Conservation (phyloP, 1,140 invertebrate species). For the Nixonia krombeini region DNA sequence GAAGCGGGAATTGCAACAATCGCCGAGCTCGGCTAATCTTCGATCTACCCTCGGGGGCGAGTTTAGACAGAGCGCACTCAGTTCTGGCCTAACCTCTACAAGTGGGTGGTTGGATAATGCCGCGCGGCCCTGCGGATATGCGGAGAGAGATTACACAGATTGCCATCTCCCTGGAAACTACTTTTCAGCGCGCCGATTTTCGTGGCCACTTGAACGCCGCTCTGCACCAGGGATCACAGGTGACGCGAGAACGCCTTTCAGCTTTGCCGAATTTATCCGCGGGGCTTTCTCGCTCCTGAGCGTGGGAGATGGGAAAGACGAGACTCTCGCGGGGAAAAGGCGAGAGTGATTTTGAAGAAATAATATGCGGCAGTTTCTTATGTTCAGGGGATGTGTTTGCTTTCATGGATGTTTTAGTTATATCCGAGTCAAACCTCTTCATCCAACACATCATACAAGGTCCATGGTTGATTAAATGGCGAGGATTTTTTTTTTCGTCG, state of each 20-base stretch:
- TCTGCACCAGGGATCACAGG: constrained; percentile 27
- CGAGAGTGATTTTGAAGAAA: too few relatives aligned
- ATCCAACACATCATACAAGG: too few relatives aligned
- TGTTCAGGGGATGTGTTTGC: too few relatives aligned
- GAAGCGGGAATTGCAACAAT: constrained; percentile 39
- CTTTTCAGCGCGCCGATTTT: constrained; percentile 6
- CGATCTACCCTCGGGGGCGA: constrained; percentile 38
- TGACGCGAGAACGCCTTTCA: constrained; percentile 31
- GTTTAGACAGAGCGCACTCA: constrained; percentile 11
- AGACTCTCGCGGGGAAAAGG: constrained; percentile 5
- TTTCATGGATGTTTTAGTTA: too few relatives aligned
- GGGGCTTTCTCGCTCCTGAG: too few relatives aligned
- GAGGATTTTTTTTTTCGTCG: too few relatives aligned
- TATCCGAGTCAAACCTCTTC: too few relatives aligned
- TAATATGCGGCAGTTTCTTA: not conserved
- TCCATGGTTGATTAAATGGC: too few relatives aligned
- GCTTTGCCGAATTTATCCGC: constrained; percentile 1
- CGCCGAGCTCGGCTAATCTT: constrained; percentile 25
- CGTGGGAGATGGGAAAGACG: constrained; percentile 35
- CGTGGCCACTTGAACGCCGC: constrained; percentile 36
- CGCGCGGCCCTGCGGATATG: constrained; percentile 9
- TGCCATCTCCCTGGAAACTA: constrained; percentile 29
- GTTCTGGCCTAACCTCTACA: constrained; percentile 32
- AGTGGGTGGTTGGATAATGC: constrained; percentile 26
- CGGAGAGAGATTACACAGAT: too few relatives aligned